Percentiles rank a stretch among this genome's conserved stretches.
Evolutionary conservation across 2,113 vertebrate species (phyloP).

Genomic region (Oxygymnocypris stewartii): DNA sequence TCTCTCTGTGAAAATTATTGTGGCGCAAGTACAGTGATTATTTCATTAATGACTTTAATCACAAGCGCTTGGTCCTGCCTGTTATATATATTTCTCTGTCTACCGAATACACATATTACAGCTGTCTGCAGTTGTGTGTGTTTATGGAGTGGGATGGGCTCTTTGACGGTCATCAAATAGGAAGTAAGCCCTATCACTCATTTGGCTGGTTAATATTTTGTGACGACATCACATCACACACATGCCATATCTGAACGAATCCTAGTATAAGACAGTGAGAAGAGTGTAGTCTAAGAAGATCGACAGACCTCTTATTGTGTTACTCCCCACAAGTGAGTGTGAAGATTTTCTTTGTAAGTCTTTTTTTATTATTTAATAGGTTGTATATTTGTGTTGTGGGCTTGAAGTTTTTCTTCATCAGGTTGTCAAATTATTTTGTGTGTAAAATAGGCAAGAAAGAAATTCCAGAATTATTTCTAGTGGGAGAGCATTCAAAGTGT

Average conservation of each 20-base stretch:
- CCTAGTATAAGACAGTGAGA: conserved; percentile 19
- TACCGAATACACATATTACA: not conserved
- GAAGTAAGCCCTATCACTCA: conserved; percentile 32
- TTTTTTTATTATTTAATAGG: not conserved
- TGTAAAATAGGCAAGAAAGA: not conserved
- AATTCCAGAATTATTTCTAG: not conserved
- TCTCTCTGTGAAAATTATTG: not conserved
- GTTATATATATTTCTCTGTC: not conserved
- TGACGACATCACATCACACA: conserved; percentile 24
- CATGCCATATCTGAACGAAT: conserved; percentile 9
- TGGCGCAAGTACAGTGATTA: not conserved
- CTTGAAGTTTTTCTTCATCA: not conserved
- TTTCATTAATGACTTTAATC: not conserved
- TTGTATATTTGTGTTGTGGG: not conserved
- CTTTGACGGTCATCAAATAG: conserved; percentile 6
- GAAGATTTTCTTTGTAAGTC: not conserved
- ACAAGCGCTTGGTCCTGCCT: not conserved
- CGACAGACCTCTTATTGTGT: conserved; percentile 20
- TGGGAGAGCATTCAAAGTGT: not conserved
- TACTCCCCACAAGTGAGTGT: not conserved
- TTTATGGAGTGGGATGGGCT: not conserved
- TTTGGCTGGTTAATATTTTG: conserved; percentile 31
- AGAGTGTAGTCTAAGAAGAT: conserved; percentile 1
- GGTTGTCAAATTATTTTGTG: not conserved
- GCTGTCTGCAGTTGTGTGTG: not conserved